Percentiles rank a stretch among this genome's conserved stretches.
Evolutionary conservation across 1,140 invertebrate species (phyloP).

Genomic region (Microplitis demolitor): DNA sequence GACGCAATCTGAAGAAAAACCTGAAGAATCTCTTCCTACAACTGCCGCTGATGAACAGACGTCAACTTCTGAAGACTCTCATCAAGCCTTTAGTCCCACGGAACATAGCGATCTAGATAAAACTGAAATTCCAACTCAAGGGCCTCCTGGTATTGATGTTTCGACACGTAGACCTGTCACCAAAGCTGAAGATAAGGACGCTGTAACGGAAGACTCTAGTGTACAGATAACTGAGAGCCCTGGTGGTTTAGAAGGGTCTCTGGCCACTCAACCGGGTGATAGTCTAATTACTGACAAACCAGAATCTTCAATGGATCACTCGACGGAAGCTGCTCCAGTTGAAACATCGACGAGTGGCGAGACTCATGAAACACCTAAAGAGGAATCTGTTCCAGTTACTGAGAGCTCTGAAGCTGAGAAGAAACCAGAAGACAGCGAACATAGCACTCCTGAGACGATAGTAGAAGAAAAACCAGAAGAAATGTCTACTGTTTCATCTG

Average conservation of each 20-base stretch:
- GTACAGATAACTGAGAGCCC: slow-evolving; percentile 36
- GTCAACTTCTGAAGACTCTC: background rate
- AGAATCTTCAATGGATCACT: no score
- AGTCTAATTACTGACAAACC: slow-evolving; percentile 38
- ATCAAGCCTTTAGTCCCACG: no score
- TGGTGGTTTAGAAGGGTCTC: slow-evolving; percentile 9
- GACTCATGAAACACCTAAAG: no score
- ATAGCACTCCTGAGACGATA: background rate
- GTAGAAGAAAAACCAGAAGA: background rate
- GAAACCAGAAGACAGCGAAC: background rate
- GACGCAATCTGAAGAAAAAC: slow-evolving; percentile 19
- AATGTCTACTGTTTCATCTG: background rate
- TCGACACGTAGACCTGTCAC: slow-evolving; percentile 45
- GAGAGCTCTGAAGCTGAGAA: background rate
- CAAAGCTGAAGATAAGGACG: slow-evolving; percentile 50
- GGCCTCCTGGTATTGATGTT: slow-evolving; percentile 44
- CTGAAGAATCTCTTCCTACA: slow-evolving; percentile 7
- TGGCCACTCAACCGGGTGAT: slow-evolving; percentile 25
- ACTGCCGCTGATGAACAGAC: slow-evolving; percentile 15
- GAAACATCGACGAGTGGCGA: background rate
- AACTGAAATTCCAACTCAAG: slow-evolving; percentile 33
- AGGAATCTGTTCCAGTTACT: background rate
- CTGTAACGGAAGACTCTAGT: slow-evolving; percentile 29
- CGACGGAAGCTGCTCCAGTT: slow-evolving; percentile 4
- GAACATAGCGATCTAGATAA: slow-evolving; percentile 23